Evolutionary conservation across 2,797 vertebrate species (phyloP), one percentile per base, ranked within the genome.

Genomic region (Cuniculus paca): DNA sequence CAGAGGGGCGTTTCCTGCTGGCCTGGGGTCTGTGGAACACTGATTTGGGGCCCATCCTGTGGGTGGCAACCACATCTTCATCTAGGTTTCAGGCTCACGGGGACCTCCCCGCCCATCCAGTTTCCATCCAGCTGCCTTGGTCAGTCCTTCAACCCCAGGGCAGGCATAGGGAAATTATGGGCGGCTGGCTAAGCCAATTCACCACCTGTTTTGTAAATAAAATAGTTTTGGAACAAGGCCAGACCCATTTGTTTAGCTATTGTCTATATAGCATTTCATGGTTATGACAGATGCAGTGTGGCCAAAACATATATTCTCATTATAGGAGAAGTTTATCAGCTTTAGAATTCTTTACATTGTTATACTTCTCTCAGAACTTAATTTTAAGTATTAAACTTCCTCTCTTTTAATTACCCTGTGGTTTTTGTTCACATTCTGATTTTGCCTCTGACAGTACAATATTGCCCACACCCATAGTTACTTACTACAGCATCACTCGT

Each of bases 371-470:
- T 16, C 45, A 85, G 34, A 50, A 60, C 19, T 89, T 78, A 63
- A 80, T 56, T 72, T 82, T 93, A 75, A 85, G 50, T 61, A 54
- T 54, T 80, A 88, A 90, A 45, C 24, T 83, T 95, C 39, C 56
- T 81, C 77, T 88, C 34, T 95, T 87, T 94, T 89, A 96, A 83
- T 94, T 86, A 85, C 19, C 13, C 8, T 80, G 63, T 50, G 11
- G 31, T 89, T 94, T 96, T 77, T 90, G 22, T 85, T 42, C 78
- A 50, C 17, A 72, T 65, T 50, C 39, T 36, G 11, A 86, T 42
- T 39, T 13, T 42, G 50, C 60, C 36, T 90, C n/a, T 79, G 70
- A 42, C 48, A 79, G 78, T 95, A 87, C 42, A 96, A 58, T 96
- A 94, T 86, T 79, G 54, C 39, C 22, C 58, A 75, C 5, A 5